Evolutionary conservation across 1,140 invertebrate genomes (phyloP), one percentile per base, ranked within the genome.

Genomic region (Berghia stephanieae): DNA sequence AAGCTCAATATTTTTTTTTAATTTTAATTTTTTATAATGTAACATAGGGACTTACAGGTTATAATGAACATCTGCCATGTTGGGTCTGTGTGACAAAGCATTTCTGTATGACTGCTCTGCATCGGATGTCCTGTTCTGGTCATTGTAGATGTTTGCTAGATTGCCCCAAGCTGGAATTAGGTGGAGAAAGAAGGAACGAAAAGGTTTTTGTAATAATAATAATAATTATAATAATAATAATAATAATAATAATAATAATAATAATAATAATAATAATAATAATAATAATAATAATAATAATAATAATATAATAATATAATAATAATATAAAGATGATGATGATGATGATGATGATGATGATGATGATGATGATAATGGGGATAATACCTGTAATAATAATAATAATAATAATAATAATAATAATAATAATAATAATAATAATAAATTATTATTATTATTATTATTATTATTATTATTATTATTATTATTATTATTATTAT

Each of bases 41-140:
- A n/a, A n/a, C n/a, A n/a, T n/a, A n/a, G 21, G 4, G 40, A 96
- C 96, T 97, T 92, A 98, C 97, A 99, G 91, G 91, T 98, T 98
- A 88, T 98, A 99, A 90, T 98, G 98, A 82, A 98, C 98, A 89
- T 98, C 97, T 0, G 97, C 96, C 92, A 98, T 98, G 85, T 95
- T 96, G 83, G 94, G 96, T 85, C 98, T 95, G 89, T 98, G 97
- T 81, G 96, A 93, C 40, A 98, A 89, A 0, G 97, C 97, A 87
- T 95, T 92, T 87, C 97, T 96, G 86, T 98, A 99, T 21, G 98
- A 96, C 87, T 96, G 94, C 88, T 98, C 96, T 0, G 97, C 97
- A 88, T 98, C 96, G 83, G 95, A 94, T 3, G 95, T 96, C 77
- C 94, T 77, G 2, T 85, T 83, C 36, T 86, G 82, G 34, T 93